Percentiles rank a stretch among this genome's conserved stretches.
Conservation (phyloP, 2,888 invertebrate genomes). For the Elaeidobius kamerunicus region DNA sequence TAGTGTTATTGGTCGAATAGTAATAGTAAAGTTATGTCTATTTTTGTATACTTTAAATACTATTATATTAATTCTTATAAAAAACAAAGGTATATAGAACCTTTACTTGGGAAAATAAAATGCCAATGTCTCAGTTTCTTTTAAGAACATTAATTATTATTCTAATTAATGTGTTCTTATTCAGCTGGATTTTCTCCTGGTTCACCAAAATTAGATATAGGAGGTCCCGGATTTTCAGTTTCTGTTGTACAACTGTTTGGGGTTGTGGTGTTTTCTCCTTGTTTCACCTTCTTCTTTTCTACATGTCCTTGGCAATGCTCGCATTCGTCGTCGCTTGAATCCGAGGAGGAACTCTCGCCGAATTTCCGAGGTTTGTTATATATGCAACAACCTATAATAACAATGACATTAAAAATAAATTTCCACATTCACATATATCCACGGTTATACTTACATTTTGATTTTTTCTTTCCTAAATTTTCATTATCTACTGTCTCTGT, state of each 20-base stretch:
- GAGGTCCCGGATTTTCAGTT: slow-evolving; percentile 18
- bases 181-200: slow-evolving; percentile 3
- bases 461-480: slow-evolving; percentile 91
- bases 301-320: slow-evolving; percentile 85
- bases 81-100: too few species aligned
- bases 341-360: slow-evolving; percentile 83
- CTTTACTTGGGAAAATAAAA: too few species aligned
- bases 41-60: too few species aligned
- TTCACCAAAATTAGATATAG: slow-evolving; percentile 15
- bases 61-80: too few species aligned
- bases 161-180: too few species aligned
- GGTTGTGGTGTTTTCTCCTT: slow-evolving; percentile 7
- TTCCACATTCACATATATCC: too few species aligned
- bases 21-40: too few species aligned
- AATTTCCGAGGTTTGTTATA: slow-evolving; percentile 87
- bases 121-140: not conserved
- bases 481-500: slow-evolving; percentile 93
- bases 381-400: slow-evolving; percentile 70
- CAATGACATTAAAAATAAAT: not conserved
- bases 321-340: slow-evolving; percentile 72
- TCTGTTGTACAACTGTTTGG: slow-evolving; percentile 23
- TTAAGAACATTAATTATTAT: too few species aligned
- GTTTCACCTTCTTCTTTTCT: slow-evolving; percentile 53
- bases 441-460: slow-evolving; percentile 93
- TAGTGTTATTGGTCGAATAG: too few species aligned